Percentiles rank a stretch among this genome's conserved stretches.
These are phyloP conservation scores for Latrodectus hesperus DNA, from an alignment of 2,888 invertebrate genomes.

Conservation along the genomic window DNA sequence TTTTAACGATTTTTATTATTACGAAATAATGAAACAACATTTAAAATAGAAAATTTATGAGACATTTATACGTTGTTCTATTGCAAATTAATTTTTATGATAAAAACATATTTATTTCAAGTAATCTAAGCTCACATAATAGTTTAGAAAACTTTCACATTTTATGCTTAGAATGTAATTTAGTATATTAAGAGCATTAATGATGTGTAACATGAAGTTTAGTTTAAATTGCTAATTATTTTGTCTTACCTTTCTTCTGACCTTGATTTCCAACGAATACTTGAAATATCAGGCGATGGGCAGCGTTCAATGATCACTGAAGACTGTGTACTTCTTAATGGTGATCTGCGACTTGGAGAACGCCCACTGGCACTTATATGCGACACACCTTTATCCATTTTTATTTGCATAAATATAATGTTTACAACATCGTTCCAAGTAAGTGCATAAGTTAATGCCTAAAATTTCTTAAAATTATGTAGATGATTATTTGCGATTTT, in stretches of 20 bases:
- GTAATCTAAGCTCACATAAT: no score
- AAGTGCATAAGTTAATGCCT: no score
- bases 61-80: no score
- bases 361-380: background rate
- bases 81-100: no score
- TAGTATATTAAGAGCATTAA: background rate
- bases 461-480: no score
- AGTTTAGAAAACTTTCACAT: no score
- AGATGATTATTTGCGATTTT: no score
- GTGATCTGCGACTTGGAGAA: conserved; percentile 30
- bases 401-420: background rate
- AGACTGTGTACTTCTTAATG: conserved; percentile 14
- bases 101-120: no score
- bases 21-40: no score
- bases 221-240: background rate
- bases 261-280: conserved; percentile 42
- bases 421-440: no score
- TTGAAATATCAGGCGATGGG: conserved; percentile 46
- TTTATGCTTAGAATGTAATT: background rate
- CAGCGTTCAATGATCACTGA: conserved; percentile 39
- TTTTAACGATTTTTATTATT: no score
- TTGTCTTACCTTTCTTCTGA: conserved; percentile 60
- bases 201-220: background rate
- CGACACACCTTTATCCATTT: conserved; percentile 16
- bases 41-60: no score